These are phyloP conservation scores for Tragopan temminckii DNA, from an alignment of 2,797 vertebrate genomes.

Conservation along the genomic window DNA sequence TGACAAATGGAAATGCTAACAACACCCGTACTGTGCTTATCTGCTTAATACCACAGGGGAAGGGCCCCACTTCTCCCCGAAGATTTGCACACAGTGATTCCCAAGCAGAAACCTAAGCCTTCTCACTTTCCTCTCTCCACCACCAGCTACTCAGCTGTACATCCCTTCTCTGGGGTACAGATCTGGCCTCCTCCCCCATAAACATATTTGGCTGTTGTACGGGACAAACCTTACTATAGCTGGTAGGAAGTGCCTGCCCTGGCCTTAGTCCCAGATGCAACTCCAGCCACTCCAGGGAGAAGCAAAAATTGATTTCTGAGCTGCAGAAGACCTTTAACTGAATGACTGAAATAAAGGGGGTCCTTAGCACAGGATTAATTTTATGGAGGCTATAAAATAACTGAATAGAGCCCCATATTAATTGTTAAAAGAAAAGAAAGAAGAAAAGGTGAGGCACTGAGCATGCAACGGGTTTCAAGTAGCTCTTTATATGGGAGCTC, in stretches of 20 bases:
- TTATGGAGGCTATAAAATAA: conserved; percentile 51
- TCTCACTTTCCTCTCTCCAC: not conserved
- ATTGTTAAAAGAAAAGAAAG: conserved; percentile 38
- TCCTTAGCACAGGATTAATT: conserved; percentile 35
- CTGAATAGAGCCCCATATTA: conserved; percentile 4
- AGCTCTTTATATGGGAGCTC: not conserved
- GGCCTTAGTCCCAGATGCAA: not conserved
- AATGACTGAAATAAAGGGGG: not conserved
- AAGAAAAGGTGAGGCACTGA: not conserved
- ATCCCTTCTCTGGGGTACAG: not conserved
- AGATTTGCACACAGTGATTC: not conserved
- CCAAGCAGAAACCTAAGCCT: not conserved
- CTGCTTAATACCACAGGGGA: not conserved
- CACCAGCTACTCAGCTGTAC: not conserved
- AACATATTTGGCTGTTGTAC: not conserved
- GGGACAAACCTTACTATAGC: not conserved
- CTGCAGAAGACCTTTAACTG: conserved; percentile 19
- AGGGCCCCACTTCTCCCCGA: not conserved
- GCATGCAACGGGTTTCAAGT: not conserved
- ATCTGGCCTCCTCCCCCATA: not conserved
- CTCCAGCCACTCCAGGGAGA: not conserved
- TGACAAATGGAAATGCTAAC: not conserved
- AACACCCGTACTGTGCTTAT: not conserved
- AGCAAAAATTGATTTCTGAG: not conserved
- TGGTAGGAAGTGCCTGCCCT: not conserved